These are phyloP conservation scores for Monopterus albus DNA, from an alignment of 2,113 vertebrate genomes.

Conservation along the genomic window DNA sequence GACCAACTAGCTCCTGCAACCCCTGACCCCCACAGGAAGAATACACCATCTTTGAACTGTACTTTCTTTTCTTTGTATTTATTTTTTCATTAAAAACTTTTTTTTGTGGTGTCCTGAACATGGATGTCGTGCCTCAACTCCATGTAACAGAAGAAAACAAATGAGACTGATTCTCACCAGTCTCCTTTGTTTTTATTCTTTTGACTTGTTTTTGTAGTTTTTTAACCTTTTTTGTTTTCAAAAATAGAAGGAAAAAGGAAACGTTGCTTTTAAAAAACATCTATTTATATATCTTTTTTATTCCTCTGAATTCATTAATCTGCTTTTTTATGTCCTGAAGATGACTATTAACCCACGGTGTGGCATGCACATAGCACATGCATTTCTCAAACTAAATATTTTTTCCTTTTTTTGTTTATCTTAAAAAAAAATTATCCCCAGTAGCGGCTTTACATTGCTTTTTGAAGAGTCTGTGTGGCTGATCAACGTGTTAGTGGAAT, in stretches of 20 bases:
- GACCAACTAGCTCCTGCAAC: constrained; percentile 64
- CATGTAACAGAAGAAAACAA: constrained; percentile 79
- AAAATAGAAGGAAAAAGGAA: constrained; percentile 91
- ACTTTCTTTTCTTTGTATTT: constrained; percentile 63
- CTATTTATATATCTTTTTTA: constrained; percentile 79
- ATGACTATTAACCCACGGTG: constrained; percentile 86
- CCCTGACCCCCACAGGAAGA: constrained; percentile 64
- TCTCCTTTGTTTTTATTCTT: constrained; percentile 79
- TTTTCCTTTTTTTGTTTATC: constrained; percentile 63
- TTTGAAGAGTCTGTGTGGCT: constrained; percentile 78
- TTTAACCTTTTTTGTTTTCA: constrained; percentile 86
- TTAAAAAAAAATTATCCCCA: constrained; percentile 76
- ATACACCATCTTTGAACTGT: constrained; percentile 78
- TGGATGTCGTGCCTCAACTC: constrained; percentile 79
- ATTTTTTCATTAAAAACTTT: constrained; percentile 72
- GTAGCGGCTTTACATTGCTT: constrained; percentile 83
- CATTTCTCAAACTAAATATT: constrained; percentile 86
- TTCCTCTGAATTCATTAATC: constrained; percentile 78
- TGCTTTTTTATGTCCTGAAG: constrained; percentile 85
- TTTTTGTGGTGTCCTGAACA: constrained; percentile 79
- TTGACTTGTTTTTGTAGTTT: constrained; percentile 65
- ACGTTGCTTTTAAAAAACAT: constrained; percentile 85
- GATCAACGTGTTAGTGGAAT: constrained; percentile 78
- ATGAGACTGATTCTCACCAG: constrained; percentile 73
- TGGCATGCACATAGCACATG: constrained; percentile 90